Percentiles rank a stretch among this genome's conserved stretches.
Conservation (phyloP, 1,140 invertebrate genomes). For the Subanguina moxae region DNA sequence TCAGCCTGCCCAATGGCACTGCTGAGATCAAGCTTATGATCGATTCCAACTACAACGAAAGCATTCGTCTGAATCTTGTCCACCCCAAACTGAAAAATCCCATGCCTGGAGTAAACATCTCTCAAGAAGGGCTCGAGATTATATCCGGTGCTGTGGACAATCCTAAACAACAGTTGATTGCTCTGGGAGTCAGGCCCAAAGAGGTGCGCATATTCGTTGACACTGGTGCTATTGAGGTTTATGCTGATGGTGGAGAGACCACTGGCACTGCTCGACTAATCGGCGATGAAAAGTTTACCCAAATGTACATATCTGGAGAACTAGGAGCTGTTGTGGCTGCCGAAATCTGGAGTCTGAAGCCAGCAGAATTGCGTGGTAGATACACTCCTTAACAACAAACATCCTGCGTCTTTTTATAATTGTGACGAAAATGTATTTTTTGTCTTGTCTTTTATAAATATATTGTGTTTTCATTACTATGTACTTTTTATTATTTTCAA, state of each 20-base stretch:
- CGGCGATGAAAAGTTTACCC: constrained; percentile 9
- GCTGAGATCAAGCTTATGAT: constrained; percentile 19
- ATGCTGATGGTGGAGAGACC: constrained; percentile 15
- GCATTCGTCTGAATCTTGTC: neutral
- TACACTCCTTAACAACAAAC: neutral
- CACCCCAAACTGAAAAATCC: constrained; percentile 3
- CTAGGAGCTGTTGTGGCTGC: neutral
- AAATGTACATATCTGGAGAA: constrained; percentile 10
- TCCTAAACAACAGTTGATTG: constrained; percentile 14
- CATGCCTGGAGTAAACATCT: constrained; percentile 5
- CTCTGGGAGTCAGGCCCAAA: constrained; percentile 16
- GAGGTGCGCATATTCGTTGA: constrained; percentile 16
- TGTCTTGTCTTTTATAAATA: too few relatives aligned
- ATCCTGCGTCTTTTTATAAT: too few relatives aligned
- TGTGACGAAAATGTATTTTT: too few relatives aligned
- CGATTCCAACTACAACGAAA: neutral
- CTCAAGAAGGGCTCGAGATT: constrained; percentile 18
- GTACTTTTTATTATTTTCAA: too few relatives aligned
- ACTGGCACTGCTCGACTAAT: constrained; percentile 11
- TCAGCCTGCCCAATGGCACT: constrained; percentile 16
- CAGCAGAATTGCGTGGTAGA: constrained; percentile 13
- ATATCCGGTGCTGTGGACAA: constrained; percentile 2
- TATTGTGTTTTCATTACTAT: too few relatives aligned
- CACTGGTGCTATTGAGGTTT: constrained; percentile 25
- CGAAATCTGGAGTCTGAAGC: constrained; percentile 11